Evolutionary conservation across 2,797 vertebrate species (phyloP).

Genomic region (Darevskia mixta): DNA sequence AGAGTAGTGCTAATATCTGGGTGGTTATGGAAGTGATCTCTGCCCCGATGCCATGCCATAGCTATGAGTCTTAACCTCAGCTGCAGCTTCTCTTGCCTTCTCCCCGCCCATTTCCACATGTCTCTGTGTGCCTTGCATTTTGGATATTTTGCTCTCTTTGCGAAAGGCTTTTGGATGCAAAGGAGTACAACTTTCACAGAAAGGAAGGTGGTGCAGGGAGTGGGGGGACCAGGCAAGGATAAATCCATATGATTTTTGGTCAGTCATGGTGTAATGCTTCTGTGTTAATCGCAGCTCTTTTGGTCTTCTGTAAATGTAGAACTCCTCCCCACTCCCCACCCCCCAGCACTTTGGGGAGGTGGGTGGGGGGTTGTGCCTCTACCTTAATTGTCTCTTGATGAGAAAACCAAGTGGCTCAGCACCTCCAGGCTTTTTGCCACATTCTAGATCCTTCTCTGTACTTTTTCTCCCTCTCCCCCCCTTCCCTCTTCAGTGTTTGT

Average conservation of each 20-base stretch:
- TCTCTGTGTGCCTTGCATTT: not conserved
- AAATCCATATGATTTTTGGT: not conserved
- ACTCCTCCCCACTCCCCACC: too few relatives aligned
- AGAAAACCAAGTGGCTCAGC: conserved; percentile 33
- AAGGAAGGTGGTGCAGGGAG: too few relatives aligned
- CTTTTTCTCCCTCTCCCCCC: conserved; percentile 7
- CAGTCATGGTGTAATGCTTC: not conserved
- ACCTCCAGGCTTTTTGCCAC: conserved; percentile 52
- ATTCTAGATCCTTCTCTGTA: conserved; percentile 61
- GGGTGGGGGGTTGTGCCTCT: not conserved
- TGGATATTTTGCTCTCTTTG: not conserved
- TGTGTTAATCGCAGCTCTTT: not conserved
- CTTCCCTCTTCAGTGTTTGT: conserved; percentile 80
- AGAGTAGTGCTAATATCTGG: not conserved
- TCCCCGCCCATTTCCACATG: not conserved
- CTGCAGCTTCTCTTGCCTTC: not conserved
- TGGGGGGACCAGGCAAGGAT: not conserved
- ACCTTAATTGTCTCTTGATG: conserved; percentile 59
- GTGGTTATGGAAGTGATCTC: too few relatives aligned
- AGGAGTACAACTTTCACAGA: not conserved
- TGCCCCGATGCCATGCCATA: too few relatives aligned
- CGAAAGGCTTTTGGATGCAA: too few relatives aligned
- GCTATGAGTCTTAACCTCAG: too few relatives aligned
- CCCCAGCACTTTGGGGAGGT: not conserved
- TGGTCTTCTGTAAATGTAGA: not conserved